Conservation (phyloP, 2,888 invertebrate genomes). For the Euclidia mi region DNA sequence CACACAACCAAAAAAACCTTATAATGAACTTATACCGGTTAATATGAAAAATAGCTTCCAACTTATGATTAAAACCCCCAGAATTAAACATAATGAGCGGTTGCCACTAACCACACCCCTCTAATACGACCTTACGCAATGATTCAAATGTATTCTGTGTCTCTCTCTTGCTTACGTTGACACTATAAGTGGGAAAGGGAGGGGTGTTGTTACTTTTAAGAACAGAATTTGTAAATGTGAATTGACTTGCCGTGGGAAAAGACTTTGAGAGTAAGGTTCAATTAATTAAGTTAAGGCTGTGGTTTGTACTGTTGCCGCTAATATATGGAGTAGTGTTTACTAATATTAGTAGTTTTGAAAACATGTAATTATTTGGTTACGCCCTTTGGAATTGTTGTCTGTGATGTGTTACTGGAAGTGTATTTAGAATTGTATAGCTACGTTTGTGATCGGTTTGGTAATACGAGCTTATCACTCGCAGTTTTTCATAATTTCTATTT, state of each 20-base stretch:
- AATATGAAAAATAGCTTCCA: slow-evolving; percentile 73
- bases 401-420: too few species aligned
- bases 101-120: slow-evolving; percentile 78
- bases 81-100: slow-evolving; percentile 83
- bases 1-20: slow-evolving; percentile 41
- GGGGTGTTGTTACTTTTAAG: slow-evolving; percentile 49
- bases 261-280: slow-evolving; percentile 43
- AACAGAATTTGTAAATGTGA: slow-evolving; percentile 59
- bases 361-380: slow-evolving; percentile 14
- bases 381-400: slow-evolving; percentile 1
- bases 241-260: slow-evolving; percentile 75
- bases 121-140: slow-evolving; percentile 75
- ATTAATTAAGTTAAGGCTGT: slow-evolving; percentile 51
- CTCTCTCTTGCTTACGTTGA: slow-evolving; percentile 56
- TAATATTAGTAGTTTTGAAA: slow-evolving; percentile 16
- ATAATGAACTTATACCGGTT: slow-evolving; percentile 53
- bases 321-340: slow-evolving; percentile 30
- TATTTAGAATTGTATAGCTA: too few species aligned
- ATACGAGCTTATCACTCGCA: too few species aligned
- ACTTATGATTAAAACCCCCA: slow-evolving; percentile 78
- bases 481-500: too few species aligned
- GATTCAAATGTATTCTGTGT: slow-evolving; percentile 72
- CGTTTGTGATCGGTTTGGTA: too few species aligned
- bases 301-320: slow-evolving; percentile 25
- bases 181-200: slow-evolving; percentile 58